These are phyloP conservation scores for Marisa cornuarietis DNA, from an alignment of 1,140 invertebrate species.

Conservation along the genomic window DNA sequence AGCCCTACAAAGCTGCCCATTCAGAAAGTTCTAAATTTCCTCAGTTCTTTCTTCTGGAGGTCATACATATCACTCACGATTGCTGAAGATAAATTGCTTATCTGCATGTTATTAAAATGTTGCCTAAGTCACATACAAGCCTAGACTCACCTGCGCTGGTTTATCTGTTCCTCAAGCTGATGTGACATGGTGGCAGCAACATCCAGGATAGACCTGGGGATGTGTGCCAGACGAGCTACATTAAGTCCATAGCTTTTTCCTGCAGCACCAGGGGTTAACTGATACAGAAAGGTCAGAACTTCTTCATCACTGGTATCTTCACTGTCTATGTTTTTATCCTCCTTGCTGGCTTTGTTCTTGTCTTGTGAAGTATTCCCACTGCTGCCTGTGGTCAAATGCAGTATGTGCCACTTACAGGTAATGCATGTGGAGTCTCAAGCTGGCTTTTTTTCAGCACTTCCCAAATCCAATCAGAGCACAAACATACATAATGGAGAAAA, in stretches of 20 bases:
- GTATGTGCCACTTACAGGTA: too few relatives aligned
- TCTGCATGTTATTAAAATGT: neutral
- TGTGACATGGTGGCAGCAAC: conserved; percentile 46
- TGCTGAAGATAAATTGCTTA: too few relatives aligned
- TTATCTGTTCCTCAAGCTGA: conserved; percentile 38
- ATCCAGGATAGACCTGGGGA: conserved; percentile 42
- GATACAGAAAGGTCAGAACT: conserved; percentile 52
- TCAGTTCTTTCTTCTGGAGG: too few relatives aligned
- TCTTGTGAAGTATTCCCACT: too few relatives aligned
- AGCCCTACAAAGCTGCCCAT: too few relatives aligned
- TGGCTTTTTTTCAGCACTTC: neutral
- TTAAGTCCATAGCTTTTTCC: conserved; percentile 57
- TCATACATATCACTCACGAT: too few relatives aligned
- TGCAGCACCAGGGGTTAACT: conserved; percentile 49
- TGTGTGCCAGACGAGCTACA: conserved; percentile 52
- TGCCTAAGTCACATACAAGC: neutral
- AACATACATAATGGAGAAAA: neutral
- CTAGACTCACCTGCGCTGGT: conserved; percentile 38
- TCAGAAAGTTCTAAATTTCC: too few relatives aligned
- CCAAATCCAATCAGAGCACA: neutral
- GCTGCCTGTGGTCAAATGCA: too few relatives aligned
- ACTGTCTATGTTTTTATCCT: neutral
- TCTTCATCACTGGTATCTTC: conserved; percentile 2
- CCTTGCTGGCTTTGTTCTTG: neutral
- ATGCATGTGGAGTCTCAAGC: too few relatives aligned